A percentile compares a stretch with the other conserved stretches of the same genome.
Evolutionary conservation across 1,140 invertebrate genomes (phyloP).

Genomic region (Protaetia brevitarsis): DNA sequence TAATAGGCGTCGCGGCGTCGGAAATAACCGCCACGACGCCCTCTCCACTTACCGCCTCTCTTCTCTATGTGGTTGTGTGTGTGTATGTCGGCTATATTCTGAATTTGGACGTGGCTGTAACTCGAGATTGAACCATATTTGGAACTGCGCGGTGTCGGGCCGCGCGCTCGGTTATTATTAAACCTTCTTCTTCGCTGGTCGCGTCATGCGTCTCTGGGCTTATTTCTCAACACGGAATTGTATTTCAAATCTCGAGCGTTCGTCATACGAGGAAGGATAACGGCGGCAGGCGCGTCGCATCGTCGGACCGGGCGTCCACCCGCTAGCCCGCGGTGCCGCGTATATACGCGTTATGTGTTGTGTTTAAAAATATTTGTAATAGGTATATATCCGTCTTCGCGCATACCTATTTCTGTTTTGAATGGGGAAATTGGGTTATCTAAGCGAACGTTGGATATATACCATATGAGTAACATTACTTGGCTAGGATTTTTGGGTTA

Average conservation of each 20-base stretch:
- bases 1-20: conserved; percentile 44
- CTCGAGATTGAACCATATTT: conserved; percentile 50
- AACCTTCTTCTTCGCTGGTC: conserved; percentile 36
- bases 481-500: too few species aligned
- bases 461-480: too few species aligned
- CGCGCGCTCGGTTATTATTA: conserved; percentile 44
- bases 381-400: too few species aligned
- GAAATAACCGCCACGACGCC: conserved; percentile 46
- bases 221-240: conserved; percentile 21
- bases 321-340: too few species aligned
- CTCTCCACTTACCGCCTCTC: conserved; percentile 37
- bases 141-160: conserved; percentile 36
- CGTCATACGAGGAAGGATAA: neutral
- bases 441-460: too few species aligned
- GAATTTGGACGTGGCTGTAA: conserved; percentile 47
- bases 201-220: neutral
- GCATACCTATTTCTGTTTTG: too few species aligned
- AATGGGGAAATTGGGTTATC: too few species aligned
- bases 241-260: conserved; percentile 3
- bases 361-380: too few species aligned
- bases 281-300: too few species aligned
- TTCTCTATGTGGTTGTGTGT: too few species aligned
- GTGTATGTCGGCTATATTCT: conserved; percentile 49
- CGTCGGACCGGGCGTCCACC: too few species aligned
- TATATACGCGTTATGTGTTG: too few species aligned